phyloP scores from a whole-genome alignment of 1,140 invertebrate species.

The Harpegnathos saltator region DNA sequence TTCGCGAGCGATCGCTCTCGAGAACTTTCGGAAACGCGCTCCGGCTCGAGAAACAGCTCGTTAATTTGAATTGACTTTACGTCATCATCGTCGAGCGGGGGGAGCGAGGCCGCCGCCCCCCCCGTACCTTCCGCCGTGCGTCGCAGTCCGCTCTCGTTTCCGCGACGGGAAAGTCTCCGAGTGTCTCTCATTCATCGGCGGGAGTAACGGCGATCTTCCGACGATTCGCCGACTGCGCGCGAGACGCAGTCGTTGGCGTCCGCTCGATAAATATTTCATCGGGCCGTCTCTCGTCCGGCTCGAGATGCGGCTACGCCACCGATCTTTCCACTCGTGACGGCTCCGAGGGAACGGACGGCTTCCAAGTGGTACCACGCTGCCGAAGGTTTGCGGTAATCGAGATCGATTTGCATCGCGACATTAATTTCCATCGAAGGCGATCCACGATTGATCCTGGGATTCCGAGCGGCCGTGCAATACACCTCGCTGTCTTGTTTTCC shows the following conservation, averaged over 20 bases:
- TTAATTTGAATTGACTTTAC: constrained; percentile 59
- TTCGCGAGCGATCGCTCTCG: constrained; percentile 41
- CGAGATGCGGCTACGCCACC: too few relatives aligned
- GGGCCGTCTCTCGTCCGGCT: too few relatives aligned
- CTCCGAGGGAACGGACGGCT: neutral
- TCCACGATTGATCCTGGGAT: constrained; percentile 36
- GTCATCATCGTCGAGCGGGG: neutral
- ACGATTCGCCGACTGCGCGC: neutral
- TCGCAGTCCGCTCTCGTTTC: neutral
- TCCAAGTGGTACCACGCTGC: neutral
- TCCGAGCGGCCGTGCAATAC: constrained; percentile 19
- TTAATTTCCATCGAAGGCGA: constrained; percentile 19
- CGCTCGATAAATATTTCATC: constrained; percentile 6
- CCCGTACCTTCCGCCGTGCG: neutral
- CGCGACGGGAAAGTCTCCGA: neutral
- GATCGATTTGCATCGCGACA: constrained; percentile 25
- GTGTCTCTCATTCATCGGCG: neutral
- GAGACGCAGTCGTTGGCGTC: neutral
- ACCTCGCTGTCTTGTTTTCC: constrained; percentile 21
- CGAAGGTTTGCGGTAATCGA: neutral
- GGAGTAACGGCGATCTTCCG: neutral
- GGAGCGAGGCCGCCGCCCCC: too few relatives aligned
- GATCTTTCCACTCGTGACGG: neutral
- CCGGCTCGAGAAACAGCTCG: constrained; percentile 21
- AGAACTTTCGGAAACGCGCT: constrained; percentile 44